These are phyloP conservation scores for Horisme vitalbata DNA, from an alignment of 2,888 invertebrate species.

Conservation along the genomic window DNA sequence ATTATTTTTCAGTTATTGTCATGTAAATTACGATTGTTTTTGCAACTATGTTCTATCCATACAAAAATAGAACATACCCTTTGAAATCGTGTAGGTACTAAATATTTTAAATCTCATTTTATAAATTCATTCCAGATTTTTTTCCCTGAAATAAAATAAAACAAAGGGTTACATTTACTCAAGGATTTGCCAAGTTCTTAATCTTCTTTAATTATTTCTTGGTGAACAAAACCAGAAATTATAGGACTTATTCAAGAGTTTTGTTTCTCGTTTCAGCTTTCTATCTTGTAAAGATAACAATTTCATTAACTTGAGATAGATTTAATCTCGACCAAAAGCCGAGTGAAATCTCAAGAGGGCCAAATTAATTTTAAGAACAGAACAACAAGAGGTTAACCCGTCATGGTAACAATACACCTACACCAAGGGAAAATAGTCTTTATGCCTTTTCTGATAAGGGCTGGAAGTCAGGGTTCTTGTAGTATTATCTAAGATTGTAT, in stretches of 20 bases:
- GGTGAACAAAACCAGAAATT: constrained; percentile 20
- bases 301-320: constrained; percentile 69
- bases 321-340: constrained; percentile 64
- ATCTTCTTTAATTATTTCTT: constrained; percentile 19
- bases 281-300: constrained; percentile 52
- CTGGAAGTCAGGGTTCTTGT: not conserved
- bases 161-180: no score
- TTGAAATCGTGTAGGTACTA: no score
- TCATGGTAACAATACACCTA: constrained; percentile 13
- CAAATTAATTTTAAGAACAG: constrained; percentile 78
- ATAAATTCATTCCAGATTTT: no score
- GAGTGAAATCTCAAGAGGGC: constrained; percentile 68
- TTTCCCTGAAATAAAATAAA: no score
- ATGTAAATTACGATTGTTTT: no score
- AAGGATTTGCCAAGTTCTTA: no score
- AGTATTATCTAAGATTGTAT: constrained; percentile 7
- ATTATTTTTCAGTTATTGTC: no score
- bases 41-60: no score
- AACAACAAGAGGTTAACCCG: constrained; percentile 48
- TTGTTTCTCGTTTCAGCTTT: constrained; percentile 34
- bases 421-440: constrained; percentile 35
- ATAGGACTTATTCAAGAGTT: constrained; percentile 14
- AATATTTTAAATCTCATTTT: no score
- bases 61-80: no score
- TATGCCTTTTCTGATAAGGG: constrained; percentile 35